These are phyloP conservation scores for Papilio polytes DNA, from an alignment of 1,140 invertebrate genomes.

Conservation along the genomic window DNA sequence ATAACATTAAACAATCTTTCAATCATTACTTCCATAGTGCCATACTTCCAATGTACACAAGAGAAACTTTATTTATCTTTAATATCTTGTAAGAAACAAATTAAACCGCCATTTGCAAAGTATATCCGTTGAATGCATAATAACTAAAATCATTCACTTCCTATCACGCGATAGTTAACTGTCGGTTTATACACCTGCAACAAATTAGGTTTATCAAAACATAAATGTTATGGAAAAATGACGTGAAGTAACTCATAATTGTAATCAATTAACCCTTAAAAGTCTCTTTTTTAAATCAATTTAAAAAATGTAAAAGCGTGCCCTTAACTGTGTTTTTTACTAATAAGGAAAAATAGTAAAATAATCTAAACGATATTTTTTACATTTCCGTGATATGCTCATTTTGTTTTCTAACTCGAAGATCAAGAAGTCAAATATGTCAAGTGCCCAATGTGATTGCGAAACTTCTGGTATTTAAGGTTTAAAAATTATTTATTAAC, in stretches of 20 bases:
- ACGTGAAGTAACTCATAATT: not conserved
- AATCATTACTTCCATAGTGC: not conserved
- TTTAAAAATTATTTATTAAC: no score
- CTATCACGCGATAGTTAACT: constrained; percentile 10
- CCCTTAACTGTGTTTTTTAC: no score
- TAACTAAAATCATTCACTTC: constrained; percentile 5
- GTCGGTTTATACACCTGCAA: not conserved
- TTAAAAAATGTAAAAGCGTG: no score
- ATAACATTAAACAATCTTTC: not conserved
- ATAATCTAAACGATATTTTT: no score
- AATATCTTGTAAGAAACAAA: not conserved
- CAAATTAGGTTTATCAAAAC: not conserved
- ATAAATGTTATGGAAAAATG: not conserved
- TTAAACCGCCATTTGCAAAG: constrained; percentile 17
- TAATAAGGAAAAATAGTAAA: no score
- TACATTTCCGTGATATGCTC: no score
- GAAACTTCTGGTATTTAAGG: no score
- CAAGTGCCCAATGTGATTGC: no score
- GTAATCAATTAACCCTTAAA: no score
- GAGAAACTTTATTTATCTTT: not conserved
- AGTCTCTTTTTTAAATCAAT: not conserved
- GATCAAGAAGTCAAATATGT: no score
- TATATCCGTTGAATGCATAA: constrained; percentile 22
- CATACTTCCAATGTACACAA: not conserved
- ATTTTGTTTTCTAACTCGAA: no score